These are phyloP conservation scores for Panthera uncia DNA, from an alignment of 2,113 vertebrate genomes.

Conservation along the genomic window DNA sequence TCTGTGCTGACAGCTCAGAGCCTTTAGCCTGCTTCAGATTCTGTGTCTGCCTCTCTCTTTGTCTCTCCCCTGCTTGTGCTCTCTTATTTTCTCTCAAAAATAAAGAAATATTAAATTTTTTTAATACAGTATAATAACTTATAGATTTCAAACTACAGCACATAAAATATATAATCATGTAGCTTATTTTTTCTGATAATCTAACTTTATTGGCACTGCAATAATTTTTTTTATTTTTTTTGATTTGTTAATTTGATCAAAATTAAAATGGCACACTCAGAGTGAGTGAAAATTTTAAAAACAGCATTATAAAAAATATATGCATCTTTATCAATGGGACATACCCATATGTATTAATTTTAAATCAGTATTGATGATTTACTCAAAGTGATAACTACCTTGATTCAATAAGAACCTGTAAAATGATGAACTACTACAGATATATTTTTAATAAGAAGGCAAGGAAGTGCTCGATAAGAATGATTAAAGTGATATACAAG, in stretches of 20 bases:
- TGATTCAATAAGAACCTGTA: background rate
- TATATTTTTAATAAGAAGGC: background rate
- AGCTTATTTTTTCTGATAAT: background rate
- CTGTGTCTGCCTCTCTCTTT: no score
- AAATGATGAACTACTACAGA: background rate
- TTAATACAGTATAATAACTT: background rate
- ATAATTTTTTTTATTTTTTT: background rate
- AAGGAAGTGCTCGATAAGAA: background rate
- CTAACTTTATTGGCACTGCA: background rate
- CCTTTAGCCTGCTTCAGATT: no score
- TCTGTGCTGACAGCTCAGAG: no score
- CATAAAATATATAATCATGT: background rate
- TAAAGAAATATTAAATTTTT: no score
- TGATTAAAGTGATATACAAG: background rate
- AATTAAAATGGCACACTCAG: background rate
- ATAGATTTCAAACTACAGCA: background rate
- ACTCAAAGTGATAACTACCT: background rate
- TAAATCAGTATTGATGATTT: background rate
- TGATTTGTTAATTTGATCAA: background rate
- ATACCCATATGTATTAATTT: background rate
- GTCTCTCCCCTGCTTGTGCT: no score
- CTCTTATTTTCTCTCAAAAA: no score
- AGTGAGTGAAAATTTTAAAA: background rate
- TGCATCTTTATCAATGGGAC: background rate
- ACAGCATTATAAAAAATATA: background rate